Conservation (phyloP, 2,888 invertebrate genomes). For the Aspidiotus rigidus region DNA sequence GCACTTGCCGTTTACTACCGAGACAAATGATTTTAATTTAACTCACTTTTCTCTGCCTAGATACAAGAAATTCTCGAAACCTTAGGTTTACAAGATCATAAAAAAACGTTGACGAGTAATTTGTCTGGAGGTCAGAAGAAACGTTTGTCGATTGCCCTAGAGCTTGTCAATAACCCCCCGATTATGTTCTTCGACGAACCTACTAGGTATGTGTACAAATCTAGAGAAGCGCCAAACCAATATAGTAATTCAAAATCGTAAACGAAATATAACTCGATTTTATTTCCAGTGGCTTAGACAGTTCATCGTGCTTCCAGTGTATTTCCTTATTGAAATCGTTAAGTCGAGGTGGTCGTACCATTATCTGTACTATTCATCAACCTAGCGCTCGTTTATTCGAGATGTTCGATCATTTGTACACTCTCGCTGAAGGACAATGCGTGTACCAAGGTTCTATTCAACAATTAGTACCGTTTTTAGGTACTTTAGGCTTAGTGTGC, state of each 20-base stretch:
- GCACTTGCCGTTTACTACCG: not conserved
- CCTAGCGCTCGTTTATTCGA: constrained; percentile 93
- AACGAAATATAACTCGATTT: constrained; percentile 21
- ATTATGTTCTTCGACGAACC: constrained; percentile 98
- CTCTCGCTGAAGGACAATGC: constrained; percentile 86
- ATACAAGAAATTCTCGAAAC: constrained; percentile 87
- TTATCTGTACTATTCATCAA: constrained; percentile 93
- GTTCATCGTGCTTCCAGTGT: constrained; percentile 90
- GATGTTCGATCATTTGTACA: constrained; percentile 92
- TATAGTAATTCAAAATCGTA: constrained; percentile 1
- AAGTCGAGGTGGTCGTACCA: constrained; percentile 82
- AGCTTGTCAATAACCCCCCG: constrained; percentile 91
- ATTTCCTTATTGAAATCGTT: constrained; percentile 79
- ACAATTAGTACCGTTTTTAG: constrained; percentile 72
- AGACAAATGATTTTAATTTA: constrained; percentile 12
- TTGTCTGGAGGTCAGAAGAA: constrained; percentile 93
- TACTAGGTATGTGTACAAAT: constrained; percentile 52
- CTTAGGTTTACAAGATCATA: constrained; percentile 74
- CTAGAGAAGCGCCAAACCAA: not conserved
- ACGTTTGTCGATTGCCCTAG: constrained; percentile 84
- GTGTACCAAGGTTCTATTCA: constrained; percentile 86
- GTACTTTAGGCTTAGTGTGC: constrained; percentile 72
- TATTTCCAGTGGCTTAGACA: constrained; percentile 72
- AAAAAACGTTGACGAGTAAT: constrained; percentile 80
- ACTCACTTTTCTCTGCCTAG: constrained; percentile 47